Evolutionary conservation across 2,888 invertebrate genomes (phyloP), one percentile per base, ranked within the genome.

Genomic region (Himalopsyche tibetana): DNA sequence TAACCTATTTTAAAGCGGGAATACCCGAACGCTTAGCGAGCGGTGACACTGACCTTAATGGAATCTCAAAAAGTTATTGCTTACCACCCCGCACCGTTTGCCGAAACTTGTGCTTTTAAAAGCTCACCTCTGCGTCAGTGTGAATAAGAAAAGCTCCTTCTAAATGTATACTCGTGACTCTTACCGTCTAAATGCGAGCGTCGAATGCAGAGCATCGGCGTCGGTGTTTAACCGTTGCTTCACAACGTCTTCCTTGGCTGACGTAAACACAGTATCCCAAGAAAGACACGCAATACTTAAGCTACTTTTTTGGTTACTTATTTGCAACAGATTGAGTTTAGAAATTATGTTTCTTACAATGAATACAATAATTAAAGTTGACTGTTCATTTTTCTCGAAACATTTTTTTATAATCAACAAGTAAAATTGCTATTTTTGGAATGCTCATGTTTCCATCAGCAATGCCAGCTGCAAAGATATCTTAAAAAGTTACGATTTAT

Each of bases 31-130:
- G 15, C 63, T 63, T 63, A 63, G 28, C 63, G 9, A 63, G n/a
- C 63, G 63, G 63, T 63, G 63, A 63, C 63, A 63, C 19, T 63
- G 63, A 63, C 63, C 63, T 63, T 63, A 63, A 63, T 28, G 63
- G 63, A 63, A 63, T 63, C 63, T 19, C 63, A 63, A n/a, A 45
- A 63, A 63, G 63, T 63, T 63, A 63, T 63, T 63, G 28, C 63
- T 19, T 63, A 19, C 63, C 19, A 63, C 63, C 63, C 63, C 63
- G 63, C 63, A 6, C 63, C n/a, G 63, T n/a, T 19, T 63, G 6
- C 63, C 8, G 56, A n/a, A 56, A 56, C n/a, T 56, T 56, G 56
- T 56, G n/a, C 17, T 56, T 56, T 56, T 17, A 19, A 63, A 63
- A 63, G 28, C 63, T 19, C 63, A 8, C 63, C 63, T 63, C 63